phyloP scores from a whole-genome alignment of 2,888 invertebrate genomes.

The Apamea monoglypha region DNA sequence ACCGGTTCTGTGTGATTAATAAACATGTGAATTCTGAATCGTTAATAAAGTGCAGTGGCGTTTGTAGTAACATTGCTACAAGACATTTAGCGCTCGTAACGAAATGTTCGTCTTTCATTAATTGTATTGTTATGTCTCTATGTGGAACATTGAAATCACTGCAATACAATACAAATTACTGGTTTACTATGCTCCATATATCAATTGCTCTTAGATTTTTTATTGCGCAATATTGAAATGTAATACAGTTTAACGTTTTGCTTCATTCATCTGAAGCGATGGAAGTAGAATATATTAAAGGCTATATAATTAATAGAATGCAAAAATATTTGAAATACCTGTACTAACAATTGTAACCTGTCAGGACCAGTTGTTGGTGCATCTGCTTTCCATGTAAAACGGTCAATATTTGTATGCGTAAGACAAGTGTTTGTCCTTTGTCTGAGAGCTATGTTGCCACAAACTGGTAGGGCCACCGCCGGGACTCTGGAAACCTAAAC shows the following conservation, averaged over 20 bases:
- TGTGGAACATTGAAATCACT: slow-evolving; percentile 25
- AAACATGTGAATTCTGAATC: slow-evolving; percentile 60
- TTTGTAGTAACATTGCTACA: slow-evolving; percentile 49
- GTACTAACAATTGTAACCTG: slow-evolving; percentile 45
- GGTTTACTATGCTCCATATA: slow-evolving; percentile 19
- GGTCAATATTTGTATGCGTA: slow-evolving; percentile 55
- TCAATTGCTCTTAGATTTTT: slow-evolving; percentile 3
- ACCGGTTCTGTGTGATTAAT: slow-evolving; percentile 64
- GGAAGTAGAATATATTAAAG: slow-evolving; percentile 17
- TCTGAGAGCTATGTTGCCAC: slow-evolving; percentile 15
- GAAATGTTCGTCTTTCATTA: slow-evolving; percentile 34
- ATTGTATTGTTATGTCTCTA: slow-evolving; percentile 34
- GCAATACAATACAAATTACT: slow-evolving; percentile 14
- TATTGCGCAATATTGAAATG: slow-evolving; percentile 22
- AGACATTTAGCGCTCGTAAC: slow-evolving; percentile 45
- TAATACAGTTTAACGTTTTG: slow-evolving; percentile 30
- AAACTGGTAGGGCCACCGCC: neutral
- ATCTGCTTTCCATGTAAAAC: slow-evolving; percentile 62
- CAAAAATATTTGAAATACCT: slow-evolving; percentile 41
- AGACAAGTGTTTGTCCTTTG: slow-evolving; percentile 53
- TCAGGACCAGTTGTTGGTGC: slow-evolving; percentile 52
- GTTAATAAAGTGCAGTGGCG: slow-evolving; percentile 39
- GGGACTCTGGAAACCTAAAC: slow-evolving; percentile 4
- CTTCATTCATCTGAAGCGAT: slow-evolving; percentile 24
- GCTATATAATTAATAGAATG: slow-evolving; percentile 37